phyloP scores from a whole-genome alignment of 1,140 invertebrate genomes.

The Heliconius nattereri region DNA sequence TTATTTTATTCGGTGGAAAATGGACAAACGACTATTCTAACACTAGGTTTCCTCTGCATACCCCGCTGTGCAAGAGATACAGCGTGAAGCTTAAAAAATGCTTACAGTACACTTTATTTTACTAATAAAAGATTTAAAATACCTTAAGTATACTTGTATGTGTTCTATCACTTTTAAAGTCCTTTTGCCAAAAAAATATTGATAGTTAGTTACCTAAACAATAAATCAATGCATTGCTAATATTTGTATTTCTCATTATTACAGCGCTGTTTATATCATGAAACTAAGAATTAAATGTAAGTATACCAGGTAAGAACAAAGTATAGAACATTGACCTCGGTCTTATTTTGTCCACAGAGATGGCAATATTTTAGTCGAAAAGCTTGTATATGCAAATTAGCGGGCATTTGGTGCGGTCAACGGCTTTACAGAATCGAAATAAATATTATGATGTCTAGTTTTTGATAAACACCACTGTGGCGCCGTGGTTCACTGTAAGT shows the following conservation, averaged over 20 bases:
- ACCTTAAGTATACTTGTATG: no score
- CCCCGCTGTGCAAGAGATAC: no score
- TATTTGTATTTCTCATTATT: neutral
- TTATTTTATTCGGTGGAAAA: no score
- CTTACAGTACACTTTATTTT: no score
- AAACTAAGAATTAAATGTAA: neutral
- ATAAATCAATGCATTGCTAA: neutral
- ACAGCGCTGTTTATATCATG: neutral
- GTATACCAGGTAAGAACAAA: neutral
- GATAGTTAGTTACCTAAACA: neutral
- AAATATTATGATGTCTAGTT: slow-evolving; percentile 34
- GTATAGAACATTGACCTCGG: slow-evolving; percentile 28
- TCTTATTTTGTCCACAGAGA: slow-evolving; percentile 24
- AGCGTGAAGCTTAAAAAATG: no score
- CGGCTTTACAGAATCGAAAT: slow-evolving; percentile 25
- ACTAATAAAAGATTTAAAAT: no score
- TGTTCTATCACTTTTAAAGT: no score
- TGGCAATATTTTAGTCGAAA: slow-evolving; percentile 35
- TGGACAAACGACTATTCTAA: no score
- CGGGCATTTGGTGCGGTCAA: slow-evolving; percentile 36
- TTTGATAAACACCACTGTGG: slow-evolving; percentile 5
- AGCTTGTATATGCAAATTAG: slow-evolving; percentile 47
- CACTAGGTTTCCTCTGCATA: no score
- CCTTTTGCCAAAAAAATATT: neutral
- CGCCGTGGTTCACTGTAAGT: neutral